Conservation (phyloP, 1,140 invertebrate species). For the Proales similis region DNA sequence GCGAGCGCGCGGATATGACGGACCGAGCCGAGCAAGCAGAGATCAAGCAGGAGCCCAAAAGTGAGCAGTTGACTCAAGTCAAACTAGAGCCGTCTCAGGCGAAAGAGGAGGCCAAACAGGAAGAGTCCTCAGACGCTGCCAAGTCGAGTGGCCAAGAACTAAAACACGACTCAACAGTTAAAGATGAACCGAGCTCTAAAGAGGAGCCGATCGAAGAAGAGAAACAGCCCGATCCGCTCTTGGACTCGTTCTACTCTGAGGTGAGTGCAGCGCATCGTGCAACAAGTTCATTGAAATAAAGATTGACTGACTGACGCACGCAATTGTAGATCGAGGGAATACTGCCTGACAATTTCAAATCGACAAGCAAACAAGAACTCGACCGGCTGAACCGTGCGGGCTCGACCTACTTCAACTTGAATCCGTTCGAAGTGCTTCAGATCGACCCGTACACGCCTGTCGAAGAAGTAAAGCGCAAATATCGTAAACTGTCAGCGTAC, state of each 20-base stretch:
- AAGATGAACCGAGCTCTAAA: too few relatives aligned
- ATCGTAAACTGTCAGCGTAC: constrained; percentile 85
- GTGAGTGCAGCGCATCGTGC: neutral
- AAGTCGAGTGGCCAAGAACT: too few relatives aligned
- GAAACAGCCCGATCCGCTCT: neutral
- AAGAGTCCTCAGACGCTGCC: too few relatives aligned
- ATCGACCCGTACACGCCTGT: constrained; percentile 78
- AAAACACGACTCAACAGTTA: too few relatives aligned
- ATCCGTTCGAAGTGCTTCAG: constrained; percentile 89
- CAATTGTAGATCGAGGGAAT: constrained; percentile 18
- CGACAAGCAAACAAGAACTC: constrained; percentile 75
- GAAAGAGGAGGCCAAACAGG: too few relatives aligned
- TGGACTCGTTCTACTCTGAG: neutral
- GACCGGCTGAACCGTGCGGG: constrained; percentile 80
- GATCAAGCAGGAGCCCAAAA: too few relatives aligned
- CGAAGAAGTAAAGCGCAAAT: constrained; percentile 92
- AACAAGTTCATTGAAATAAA: neutral
- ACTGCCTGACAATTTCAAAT: constrained; percentile 24
- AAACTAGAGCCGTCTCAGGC: too few relatives aligned
- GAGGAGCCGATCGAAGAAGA: constrained; percentile 4
- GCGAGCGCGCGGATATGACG: too few relatives aligned
- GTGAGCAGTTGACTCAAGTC: too few relatives aligned
- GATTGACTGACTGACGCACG: neutral
- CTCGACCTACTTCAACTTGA: constrained; percentile 90
- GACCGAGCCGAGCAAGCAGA: too few relatives aligned